A percentile compares a stretch with the other conserved stretches of the same genome.
Evolutionary conservation across 2,797 vertebrate species (phyloP).

Genomic region (Synanceia verrucosa): DNA sequence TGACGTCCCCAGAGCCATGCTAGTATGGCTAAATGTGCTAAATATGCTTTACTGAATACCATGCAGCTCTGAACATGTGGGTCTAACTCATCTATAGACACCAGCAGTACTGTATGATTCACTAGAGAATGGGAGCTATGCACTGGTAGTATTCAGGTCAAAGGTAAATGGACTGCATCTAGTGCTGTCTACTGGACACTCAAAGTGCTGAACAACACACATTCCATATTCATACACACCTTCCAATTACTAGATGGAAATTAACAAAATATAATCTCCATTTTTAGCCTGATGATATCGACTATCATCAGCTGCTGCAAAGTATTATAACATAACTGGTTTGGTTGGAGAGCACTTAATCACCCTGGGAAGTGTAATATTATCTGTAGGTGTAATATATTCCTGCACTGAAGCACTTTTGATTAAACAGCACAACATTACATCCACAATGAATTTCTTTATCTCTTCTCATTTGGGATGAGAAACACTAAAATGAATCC

Average conservation of each 20-base stretch:
- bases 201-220: not conserved
- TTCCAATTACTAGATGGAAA: not conserved
- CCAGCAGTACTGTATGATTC: too few relatives aligned
- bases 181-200: too few relatives aligned
- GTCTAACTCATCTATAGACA: too few relatives aligned
- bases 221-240: not conserved
- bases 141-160: too few relatives aligned
- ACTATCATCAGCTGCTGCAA: not conserved
- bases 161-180: too few relatives aligned
- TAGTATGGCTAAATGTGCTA: too few relatives aligned
- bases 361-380: conserved; percentile 2
- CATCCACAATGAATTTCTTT: not conserved
- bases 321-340: conserved; percentile 7
- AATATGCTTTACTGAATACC: too few relatives aligned
- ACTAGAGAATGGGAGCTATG: too few relatives aligned
- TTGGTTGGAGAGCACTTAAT: conserved; percentile 15
- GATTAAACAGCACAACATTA: conserved; percentile 10
- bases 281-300: too few relatives aligned
- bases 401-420: conserved; percentile 9
- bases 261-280: too few relatives aligned
- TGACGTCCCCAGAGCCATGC: too few relatives aligned
- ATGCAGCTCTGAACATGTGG: too few relatives aligned
- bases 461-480: not conserved
- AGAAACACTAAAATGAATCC: conserved; percentile 1
- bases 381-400: conserved; percentile 2